These are phyloP conservation scores for Zoanthus sociatus DNA, from an alignment of 92 coral and sea anemone genomes.

Conservation along the genomic window DNA sequence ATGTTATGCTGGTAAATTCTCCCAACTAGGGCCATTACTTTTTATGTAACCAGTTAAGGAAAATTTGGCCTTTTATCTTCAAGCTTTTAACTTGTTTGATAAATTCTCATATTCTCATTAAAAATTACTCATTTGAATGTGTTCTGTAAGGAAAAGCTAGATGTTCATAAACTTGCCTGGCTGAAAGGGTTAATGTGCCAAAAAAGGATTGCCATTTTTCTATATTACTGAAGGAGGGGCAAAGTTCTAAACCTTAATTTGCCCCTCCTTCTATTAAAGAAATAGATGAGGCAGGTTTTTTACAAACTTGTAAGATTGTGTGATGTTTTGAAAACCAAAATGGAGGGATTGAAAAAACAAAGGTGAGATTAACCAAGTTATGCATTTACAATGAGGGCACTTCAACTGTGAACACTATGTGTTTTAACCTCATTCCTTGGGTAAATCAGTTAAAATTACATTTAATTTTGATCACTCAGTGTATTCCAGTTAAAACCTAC, in stretches of 20 bases:
- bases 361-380: constrained; percentile 14
- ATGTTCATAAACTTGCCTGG: too few species aligned
- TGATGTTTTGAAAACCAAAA: constrained; percentile 24
- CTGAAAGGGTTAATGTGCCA: neutral
- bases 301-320: constrained; percentile 26
- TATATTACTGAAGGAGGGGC: constrained; percentile 16
- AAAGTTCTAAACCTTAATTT: constrained; percentile 1
- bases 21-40: neutral
- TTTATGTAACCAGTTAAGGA: neutral
- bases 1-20: constrained; percentile 10
- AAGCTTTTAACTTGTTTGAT: too few species aligned
- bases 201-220: neutral
- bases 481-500: too few species aligned
- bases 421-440: too few species aligned
- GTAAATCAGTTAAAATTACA: too few species aligned
- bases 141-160: too few species aligned
- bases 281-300: constrained; percentile 15
- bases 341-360: constrained; percentile 14
- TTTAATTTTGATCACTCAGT: too few species aligned
- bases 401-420: too few species aligned
- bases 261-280: neutral
- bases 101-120: too few species aligned
- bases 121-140: too few species aligned
- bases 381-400: constrained; percentile 6
- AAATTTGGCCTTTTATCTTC: too few species aligned